Conservation (phyloP, 2,888 invertebrate species). For the Shargacucullia verbasci region DNA sequence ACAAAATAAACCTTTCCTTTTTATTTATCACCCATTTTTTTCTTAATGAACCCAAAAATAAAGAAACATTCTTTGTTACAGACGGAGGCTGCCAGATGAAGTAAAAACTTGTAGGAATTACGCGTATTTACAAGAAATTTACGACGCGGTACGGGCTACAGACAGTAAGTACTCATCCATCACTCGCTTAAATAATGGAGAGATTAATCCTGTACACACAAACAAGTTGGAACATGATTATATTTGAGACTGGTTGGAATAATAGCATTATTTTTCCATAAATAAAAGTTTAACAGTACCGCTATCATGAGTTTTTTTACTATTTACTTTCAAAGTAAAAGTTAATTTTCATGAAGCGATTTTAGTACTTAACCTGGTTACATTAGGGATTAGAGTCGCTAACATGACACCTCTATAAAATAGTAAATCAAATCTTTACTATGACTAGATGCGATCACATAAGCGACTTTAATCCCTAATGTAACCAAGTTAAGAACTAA, state of each 20-base stretch:
- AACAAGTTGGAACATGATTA: constrained; percentile 11
- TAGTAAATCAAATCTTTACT: too few relatives aligned
- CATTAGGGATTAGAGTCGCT: too few relatives aligned
- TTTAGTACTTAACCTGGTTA: too few relatives aligned
- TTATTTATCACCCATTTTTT: constrained; percentile 30
- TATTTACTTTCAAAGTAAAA: too few relatives aligned
- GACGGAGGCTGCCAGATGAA: constrained; percentile 90
- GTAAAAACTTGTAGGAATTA: constrained; percentile 91
- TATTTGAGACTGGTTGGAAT: constrained; percentile 7
- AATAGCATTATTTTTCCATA: neutral
- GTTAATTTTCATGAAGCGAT: too few relatives aligned
- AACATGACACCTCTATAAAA: too few relatives aligned
- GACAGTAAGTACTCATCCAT: constrained; percentile 87
- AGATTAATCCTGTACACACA: constrained; percentile 29
- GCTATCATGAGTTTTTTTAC: too few relatives aligned
- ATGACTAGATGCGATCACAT: too few relatives aligned
- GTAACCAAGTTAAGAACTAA: too few relatives aligned
- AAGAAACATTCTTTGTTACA: constrained; percentile 66
- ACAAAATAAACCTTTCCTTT: constrained; percentile 26
- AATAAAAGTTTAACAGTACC: too few relatives aligned
- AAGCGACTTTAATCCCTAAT: too few relatives aligned
- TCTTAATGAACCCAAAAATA: constrained; percentile 35
- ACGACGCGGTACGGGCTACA: constrained; percentile 90
- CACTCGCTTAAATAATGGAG: constrained; percentile 43
- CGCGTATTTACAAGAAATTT: constrained; percentile 92